Evolutionary conservation across 2,797 vertebrate genomes (phyloP), one percentile per base, ranked within the genome.

Genomic region (Sebastes taczanowskii): DNA sequence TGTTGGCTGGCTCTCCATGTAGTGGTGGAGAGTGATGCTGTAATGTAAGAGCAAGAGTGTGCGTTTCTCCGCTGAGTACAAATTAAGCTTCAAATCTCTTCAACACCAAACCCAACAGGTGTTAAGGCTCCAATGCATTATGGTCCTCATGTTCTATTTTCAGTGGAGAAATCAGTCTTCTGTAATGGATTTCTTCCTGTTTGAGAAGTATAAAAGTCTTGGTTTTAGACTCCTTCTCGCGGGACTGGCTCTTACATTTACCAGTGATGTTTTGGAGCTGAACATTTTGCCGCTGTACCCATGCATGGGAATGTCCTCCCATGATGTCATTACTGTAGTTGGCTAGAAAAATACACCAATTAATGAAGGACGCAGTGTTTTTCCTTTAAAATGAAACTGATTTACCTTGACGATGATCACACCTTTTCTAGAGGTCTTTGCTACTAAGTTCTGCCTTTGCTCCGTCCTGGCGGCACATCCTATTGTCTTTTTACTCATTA

Each of bases 401-500:
- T 75, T 35, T 49, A 58, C 9, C 27, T 74, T 71, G 9, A 53
- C 2, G 0, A 78, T 7, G 2, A 81, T 62, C 10, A n/a, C 14
- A n/a, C 4, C 29, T 66, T 63, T 53, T 70, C 7, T 13, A 1
- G 25, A 56, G 13, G 38, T 65, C 59, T 27, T 74, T 64, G 49
- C 55, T 32, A 2, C 7, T 35, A 53, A 34, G 5, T 35, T 69
- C 18, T 35, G 16, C 9, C 46, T 73, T 66, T 8, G 2, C 53
- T 75, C 25, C 42, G 22, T 53, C 32, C 29, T 23, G 38, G 64
- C 11, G 25, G 23, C 30, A 59, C 75, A 73, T 72, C 58, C 35
- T 16, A 20, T 32, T 78, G 55, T 73, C 23, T 23, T 69, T 76
- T 81, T 46, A 59, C 62, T 80, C 34, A 58, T n/a, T 20, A 82